Percentiles rank a stretch among this genome's conserved stretches.
These are phyloP conservation scores for Heteromurus nitidus DNA, from an alignment of 2,888 invertebrate species.

Conservation along the genomic window DNA sequence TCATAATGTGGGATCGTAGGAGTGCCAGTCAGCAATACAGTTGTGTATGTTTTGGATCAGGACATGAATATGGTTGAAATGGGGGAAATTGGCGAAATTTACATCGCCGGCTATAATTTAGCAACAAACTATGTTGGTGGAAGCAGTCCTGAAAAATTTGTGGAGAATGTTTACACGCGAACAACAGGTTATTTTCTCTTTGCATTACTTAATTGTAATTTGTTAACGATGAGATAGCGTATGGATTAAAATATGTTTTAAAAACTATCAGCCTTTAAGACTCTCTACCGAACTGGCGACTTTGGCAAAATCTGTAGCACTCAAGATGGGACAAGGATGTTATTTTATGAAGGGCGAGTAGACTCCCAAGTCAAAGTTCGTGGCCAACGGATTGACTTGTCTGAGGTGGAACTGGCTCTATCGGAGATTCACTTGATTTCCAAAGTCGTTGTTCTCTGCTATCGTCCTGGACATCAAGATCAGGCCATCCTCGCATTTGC, in stretches of 20 bases:
- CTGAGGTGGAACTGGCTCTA: conserved; percentile 77
- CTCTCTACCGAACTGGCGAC: conserved; percentile 69
- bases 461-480: conserved; percentile 79
- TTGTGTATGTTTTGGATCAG: conserved; percentile 86
- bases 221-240: too few species aligned
- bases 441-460: conserved; percentile 87
- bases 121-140: conserved; percentile 72
- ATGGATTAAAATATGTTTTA: not conserved
- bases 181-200: conserved; percentile 36
- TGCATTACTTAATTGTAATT: too few species aligned
- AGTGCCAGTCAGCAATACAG: conserved; percentile 86
- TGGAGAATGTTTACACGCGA: conserved; percentile 65
- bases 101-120: conserved; percentile 72
- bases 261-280: conserved; percentile 19
- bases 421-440: conserved; percentile 81
- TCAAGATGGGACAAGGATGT: conserved; percentile 42
- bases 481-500: conserved; percentile 75
- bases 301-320: conserved; percentile 66
- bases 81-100: conserved; percentile 77
- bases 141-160: conserved; percentile 70
- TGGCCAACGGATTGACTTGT: conserved; percentile 83
- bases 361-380: conserved; percentile 85
- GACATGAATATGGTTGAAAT: conserved; percentile 82
- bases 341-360: conserved; percentile 66
- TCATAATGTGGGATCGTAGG: too few species aligned